phyloP scores from a whole-genome alignment of 2,113 vertebrate species.

The Silurus glanis region DNA sequence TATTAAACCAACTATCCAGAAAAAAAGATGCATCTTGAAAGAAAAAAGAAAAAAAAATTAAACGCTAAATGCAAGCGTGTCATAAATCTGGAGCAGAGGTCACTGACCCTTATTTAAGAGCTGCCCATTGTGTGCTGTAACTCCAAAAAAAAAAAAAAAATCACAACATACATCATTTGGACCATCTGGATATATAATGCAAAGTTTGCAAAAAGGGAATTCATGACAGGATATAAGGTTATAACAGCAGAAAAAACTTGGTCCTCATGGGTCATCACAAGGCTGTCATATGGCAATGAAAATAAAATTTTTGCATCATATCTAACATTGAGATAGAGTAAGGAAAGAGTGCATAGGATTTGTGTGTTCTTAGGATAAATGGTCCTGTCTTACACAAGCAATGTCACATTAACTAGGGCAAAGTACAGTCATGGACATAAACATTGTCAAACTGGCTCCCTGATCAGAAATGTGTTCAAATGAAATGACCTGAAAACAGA shows the following conservation, averaged over 20 bases:
- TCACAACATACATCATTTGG: background rate
- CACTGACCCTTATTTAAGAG: background rate
- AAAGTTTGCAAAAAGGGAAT: background rate
- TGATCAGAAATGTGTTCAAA: background rate
- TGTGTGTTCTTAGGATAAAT: conserved; percentile 37
- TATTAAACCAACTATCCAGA: background rate
- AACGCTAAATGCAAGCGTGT: background rate
- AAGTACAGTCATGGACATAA: conserved; percentile 12
- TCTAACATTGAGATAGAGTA: conserved; percentile 12
- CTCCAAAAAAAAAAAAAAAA: conserved; percentile 1
- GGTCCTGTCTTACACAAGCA: conserved; percentile 38
- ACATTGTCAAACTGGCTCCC: background rate
- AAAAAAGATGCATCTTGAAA: background rate
- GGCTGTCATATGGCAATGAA: background rate
- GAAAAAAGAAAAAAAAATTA: background rate
- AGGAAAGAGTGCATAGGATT: conserved; percentile 35
- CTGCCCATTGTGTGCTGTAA: background rate
- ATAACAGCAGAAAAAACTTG: background rate
- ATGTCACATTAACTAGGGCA: conserved; percentile 25
- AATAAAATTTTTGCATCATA: background rate
- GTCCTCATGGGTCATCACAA: conserved; percentile 34
- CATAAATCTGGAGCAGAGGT: conserved; percentile 16
- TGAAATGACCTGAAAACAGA: background rate
- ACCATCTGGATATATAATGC: background rate
- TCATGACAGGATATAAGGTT: conserved; percentile 39